Conservation (phyloP, 2,797 vertebrate species). For the Cercopithecus mitis region DNA sequence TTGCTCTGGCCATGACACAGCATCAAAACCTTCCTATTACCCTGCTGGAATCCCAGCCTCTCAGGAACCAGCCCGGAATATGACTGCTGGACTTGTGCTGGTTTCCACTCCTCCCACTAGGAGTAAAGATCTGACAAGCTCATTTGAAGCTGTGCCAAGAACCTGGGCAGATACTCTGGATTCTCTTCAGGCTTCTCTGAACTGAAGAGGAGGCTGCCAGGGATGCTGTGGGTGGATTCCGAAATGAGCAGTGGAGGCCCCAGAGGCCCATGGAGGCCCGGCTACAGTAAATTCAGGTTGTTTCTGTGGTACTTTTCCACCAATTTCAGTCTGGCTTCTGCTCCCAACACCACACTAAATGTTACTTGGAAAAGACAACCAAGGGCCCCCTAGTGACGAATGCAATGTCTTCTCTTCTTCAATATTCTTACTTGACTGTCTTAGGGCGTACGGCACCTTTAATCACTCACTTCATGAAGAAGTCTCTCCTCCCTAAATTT, state of each 20-base stretch:
- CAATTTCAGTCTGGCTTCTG: too few relatives aligned
- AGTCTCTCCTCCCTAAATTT: background rate
- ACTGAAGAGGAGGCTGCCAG: background rate
- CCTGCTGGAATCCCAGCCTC: background rate
- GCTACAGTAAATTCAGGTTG: background rate
- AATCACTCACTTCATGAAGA: background rate
- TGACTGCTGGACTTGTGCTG: too few relatives aligned
- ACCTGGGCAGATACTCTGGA: too few relatives aligned
- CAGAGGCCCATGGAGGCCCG: fast-evolving
- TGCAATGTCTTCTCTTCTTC: background rate
- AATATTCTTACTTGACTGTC: background rate
- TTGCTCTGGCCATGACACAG: background rate
- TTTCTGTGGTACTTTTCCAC: background rate
- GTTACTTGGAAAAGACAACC: background rate
- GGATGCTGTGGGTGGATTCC: background rate
- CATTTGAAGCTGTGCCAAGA: background rate
- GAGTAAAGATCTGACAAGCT: background rate
- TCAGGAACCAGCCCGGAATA: background rate
- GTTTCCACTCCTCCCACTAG: too few relatives aligned
- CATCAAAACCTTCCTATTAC: background rate
- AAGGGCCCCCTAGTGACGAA: background rate
- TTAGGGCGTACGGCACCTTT: too few relatives aligned
- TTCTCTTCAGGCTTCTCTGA: background rate
- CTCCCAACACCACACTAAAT: background rate
- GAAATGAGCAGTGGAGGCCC: background rate